Evolutionary conservation across 1,140 invertebrate species (phyloP), one percentile per base, ranked within the genome.

Genomic region (Temnothorax nylanderi): DNA sequence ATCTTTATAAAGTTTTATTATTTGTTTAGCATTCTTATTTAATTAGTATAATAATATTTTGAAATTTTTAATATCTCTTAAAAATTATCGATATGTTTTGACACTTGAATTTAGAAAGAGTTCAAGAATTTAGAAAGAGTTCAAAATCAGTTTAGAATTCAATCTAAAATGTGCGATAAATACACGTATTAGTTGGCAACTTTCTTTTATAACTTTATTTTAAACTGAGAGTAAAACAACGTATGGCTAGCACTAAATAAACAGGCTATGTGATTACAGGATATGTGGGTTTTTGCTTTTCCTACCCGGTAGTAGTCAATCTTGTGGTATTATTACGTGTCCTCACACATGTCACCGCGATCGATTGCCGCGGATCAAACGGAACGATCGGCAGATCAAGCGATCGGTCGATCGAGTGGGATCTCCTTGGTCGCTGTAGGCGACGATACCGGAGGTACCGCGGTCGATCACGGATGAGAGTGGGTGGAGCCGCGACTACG

Each of bases 381-480:
- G 75, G 62, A 67, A 60, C 13, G 65, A 87, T 86, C 76, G 41
- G 10, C 41, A 5, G 65, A 85, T 76, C 80, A 69, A 81, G 74
- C 60, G 87, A 85, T 69, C 76, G 69, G 47, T 34, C 44, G 74
- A 88, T 74, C 81, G 86, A 77, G 60, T 86, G 76, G 47, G 87
- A 56, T 92, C 87, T 92, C 89, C 89, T 92, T 90, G 76, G 71
- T 90, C 74, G 88, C 90, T 91, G 58, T 41, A 78, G 91, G 91
- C 91, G 87, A 87, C 67, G 77, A 90, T 89, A 91, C 90, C 87
- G 81, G 90, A 91, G 88, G 75, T 91, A 80, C 81, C 67, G 13
- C 81, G 77, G 51, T 69, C 47, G 87, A 88, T 91, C 90, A 80
- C 81, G 86, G 89, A 90, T 89, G 89, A 90, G 90, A 91, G 91